Base-by-base conservation (phyloP, 2,797 vertebrate species). In the Atherinosoma microstoma region DNA sequence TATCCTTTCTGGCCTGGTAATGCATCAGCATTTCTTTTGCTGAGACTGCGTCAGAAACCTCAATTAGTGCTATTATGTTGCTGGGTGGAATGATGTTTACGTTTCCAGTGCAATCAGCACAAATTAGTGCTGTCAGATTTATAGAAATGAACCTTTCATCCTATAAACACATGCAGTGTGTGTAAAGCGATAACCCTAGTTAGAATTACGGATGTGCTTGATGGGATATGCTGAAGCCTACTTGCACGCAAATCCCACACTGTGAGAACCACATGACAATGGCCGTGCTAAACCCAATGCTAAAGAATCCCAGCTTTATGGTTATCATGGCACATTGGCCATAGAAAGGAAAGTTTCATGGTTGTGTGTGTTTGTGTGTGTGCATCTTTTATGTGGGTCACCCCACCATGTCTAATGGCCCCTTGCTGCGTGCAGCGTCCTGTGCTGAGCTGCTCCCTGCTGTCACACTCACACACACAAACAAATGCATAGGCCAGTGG, bases 341-440 rank as follows among this genome's bases (percentile, higher is more conserved):
- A 63, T 70, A 84, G 87, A 91, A 92, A 82, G 71, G 78, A 89
- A 87, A 83, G 77, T 86, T 88, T 80, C 78, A 83, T 87, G 88
- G 73, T 75, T 84, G 64, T 85, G 82, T 84, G 73, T 79, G 75
- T 71, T 70, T 58, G 67, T 58, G 74, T 58, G 67, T 72, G 74
- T 73, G 77, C 45, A 79, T 91, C 93, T 95, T 95, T 96, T 91
- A 95, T 93, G 95, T 94, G 91, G 93, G 93, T 94, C 94, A 95
- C 91, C 93, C 92, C 93, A 95, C 93, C 95, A 95, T 96, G 94
- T 93, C 94, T 95, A 96, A 96, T 95, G 94, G 91, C 94, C 92
- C 94, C 95, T 93, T 76, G 93, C 94, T 95, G 95, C 82, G 94
- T 92, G 89, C 84, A 78, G 93, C 93, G 93, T 93, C 93, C 93